Base-by-base conservation (phyloP, 2,113 vertebrate species). In the Ascaphus truei region DNA sequence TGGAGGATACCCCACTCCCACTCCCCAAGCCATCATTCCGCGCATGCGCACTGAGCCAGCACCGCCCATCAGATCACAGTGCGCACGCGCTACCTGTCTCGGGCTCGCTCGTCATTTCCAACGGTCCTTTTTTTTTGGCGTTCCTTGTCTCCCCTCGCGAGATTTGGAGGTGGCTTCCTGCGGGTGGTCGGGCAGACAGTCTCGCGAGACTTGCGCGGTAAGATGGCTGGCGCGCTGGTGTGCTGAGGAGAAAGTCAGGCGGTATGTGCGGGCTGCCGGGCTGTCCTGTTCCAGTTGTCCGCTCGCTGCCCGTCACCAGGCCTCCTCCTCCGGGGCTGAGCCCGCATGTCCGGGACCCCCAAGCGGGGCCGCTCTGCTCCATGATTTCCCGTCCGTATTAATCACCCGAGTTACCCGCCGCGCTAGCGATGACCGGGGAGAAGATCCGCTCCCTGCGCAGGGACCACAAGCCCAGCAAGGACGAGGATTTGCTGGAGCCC, bases 361-460 rank as follows among this genome's bases (percentile, higher is more conserved):
- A 65, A 57, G 50, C 74, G 61, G n/a, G n/a, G n/a, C n/a, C n/a
- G n/a, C n/a, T n/a, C n/a, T n/a, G n/a, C n/a, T n/a, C n/a, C n/a
- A n/a, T n/a, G n/a, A n/a, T n/a, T 62, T 56, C 65, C 76, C 83
- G 76, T 90, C 80, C 77, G 86, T 89, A 86, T 78, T 74, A 69
- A 77, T 74, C 55, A 62, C 34, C n/a, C n/a, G n/a, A n/a, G n/a
- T n/a, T n/a, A n/a, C n/a, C 59, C 2, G 58, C 58, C 58, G 4
- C 20, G 63, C 62, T 72, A 16, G 6, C 7, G 6, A 98, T 97
- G 95, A 98, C 95, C 79, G 95, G 95, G 67, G 95, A 97, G 90
- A 98, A 98, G 92, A 88, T 96, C 81, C 95, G 95, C 86, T 93
- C 95, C 59, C 80, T 93, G 82, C 93, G 93, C 74, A 92, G 94